These are phyloP conservation scores for Chromoteleia sp. DNA, from an alignment of 2,888 invertebrate genomes.

Conservation along the genomic window DNA sequence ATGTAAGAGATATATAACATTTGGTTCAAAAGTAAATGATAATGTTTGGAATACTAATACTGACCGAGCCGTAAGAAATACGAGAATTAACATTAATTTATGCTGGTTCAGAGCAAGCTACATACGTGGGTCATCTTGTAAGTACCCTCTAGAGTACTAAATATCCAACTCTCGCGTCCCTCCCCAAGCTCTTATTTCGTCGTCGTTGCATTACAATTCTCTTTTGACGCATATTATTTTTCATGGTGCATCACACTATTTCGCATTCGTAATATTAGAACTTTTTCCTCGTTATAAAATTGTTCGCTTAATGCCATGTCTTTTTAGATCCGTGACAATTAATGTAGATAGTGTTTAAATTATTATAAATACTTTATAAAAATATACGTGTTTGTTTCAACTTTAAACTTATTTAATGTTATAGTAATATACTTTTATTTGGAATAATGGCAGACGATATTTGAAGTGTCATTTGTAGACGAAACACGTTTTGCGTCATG, in stretches of 20 bases:
- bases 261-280: slow-evolving; percentile 29
- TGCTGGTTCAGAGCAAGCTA: slow-evolving; percentile 55
- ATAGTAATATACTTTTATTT: too few species aligned
- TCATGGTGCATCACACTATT: slow-evolving; percentile 22
- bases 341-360: too few species aligned
- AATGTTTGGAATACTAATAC: slow-evolving; percentile 59
- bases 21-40: slow-evolving; percentile 49
- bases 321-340: too few species aligned
- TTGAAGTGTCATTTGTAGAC: too few species aligned
- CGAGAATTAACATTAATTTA: slow-evolving; percentile 68
- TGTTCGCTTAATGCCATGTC: neutral
- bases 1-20: slow-evolving; percentile 25
- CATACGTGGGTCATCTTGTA: slow-evolving; percentile 67
- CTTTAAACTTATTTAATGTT: too few species aligned
- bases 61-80: slow-evolving; percentile 57
- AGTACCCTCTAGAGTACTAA: slow-evolving; percentile 68
- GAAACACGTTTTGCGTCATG: too few species aligned
- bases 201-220: slow-evolving; percentile 60
- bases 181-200: slow-evolving; percentile 66
- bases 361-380: too few species aligned
- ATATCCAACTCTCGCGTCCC: slow-evolving; percentile 55
- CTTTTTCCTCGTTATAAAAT: slow-evolving; percentile 20
- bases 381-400: too few species aligned
- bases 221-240: slow-evolving; percentile 60
- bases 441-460: too few species aligned